Base-by-base conservation (phyloP, 2,888 invertebrate genomes). In the Listrodromus nycthemerus region DNA sequence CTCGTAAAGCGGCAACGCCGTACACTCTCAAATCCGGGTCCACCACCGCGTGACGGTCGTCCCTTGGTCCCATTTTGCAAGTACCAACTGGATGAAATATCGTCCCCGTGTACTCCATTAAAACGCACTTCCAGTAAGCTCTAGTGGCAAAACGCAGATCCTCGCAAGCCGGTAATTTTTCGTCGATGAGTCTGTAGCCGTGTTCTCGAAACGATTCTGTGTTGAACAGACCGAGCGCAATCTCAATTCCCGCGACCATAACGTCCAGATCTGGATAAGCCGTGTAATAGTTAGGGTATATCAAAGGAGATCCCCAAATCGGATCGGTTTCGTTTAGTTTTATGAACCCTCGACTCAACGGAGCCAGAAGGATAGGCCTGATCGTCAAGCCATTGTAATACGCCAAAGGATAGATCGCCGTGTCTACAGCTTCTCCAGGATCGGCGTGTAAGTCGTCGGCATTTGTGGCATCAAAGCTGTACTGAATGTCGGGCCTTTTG, bases 11-110 rank as follows among this genome's bases (percentile, higher is more conserved):
- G 48, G 94, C 92, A 5, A 96, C 94, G 0, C 96, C 96, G 88
- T 96, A 94, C 0, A 96, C 96, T 86, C 93, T 94, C 61, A 96
- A 92, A 87, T 94, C 94, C 1, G 95, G 94, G 91, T 96, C 95
- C 0, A 97, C 96, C 0, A 97, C 96, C 0, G 96, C 95, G 1
- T 94, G 93, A 4, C 91, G 92, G 88, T 96, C 96, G 91, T 94
- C 93, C 58, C 93, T 93, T 0, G 96, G 96, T 3, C 96, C 96
- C 96, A 96, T 96, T 91, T 96, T 96, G 90, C 96, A 96, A 0
- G 96, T 96, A 0, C 96, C 96, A 21, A 95, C 95, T 0, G 96
- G 96, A 93, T 96, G 96, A 89, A 94, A 96, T 80, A 97, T 96
- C 0, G 96, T 97, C 0, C 95, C 93, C 0, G 97, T 97, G 88